Evolutionary conservation across 2,888 invertebrate genomes (phyloP).

Genomic region (Embidobia sp.): DNA sequence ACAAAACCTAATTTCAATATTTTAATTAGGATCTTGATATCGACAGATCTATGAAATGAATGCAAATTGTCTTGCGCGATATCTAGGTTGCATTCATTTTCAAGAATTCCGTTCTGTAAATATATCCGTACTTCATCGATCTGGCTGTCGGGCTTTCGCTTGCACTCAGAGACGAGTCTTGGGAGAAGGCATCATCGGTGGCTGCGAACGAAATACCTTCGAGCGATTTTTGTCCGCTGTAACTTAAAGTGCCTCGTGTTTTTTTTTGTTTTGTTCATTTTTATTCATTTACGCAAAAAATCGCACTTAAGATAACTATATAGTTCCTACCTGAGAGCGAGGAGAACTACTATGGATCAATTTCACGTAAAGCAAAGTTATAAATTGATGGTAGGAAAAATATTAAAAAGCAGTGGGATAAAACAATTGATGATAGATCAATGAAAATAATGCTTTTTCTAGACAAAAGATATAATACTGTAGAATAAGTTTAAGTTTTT

Average conservation of each 20-base stretch:
- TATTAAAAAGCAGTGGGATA: no score
- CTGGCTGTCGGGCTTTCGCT: constrained; percentile 8
- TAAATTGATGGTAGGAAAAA: no score
- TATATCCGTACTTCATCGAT: constrained; percentile 35
- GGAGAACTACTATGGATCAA: no score
- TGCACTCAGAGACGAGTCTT: background rate
- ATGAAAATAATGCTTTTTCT: no score
- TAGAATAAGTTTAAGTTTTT: no score
- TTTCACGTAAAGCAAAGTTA: no score
- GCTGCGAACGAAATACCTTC: constrained; percentile 17
- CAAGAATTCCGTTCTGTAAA: constrained; percentile 11
- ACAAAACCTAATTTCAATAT: no score
- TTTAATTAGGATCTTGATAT: background rate
- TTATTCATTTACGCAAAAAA: no score
- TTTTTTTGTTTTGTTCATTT: constrained; percentile 1
- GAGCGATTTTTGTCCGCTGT: background rate
- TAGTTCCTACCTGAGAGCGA: no score
- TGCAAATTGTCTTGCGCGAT: constrained; percentile 3
- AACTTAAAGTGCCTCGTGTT: background rate
- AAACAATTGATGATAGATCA: no score
- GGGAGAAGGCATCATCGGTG: constrained; percentile 1
- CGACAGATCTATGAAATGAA: background rate
- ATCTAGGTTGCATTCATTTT: constrained; percentile 10
- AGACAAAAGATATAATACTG: no score
- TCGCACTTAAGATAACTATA: no score